Evolutionary conservation across 2,888 invertebrate genomes (phyloP), one percentile per base, ranked within the genome.

Genomic region (Diadegma fenestrale): DNA sequence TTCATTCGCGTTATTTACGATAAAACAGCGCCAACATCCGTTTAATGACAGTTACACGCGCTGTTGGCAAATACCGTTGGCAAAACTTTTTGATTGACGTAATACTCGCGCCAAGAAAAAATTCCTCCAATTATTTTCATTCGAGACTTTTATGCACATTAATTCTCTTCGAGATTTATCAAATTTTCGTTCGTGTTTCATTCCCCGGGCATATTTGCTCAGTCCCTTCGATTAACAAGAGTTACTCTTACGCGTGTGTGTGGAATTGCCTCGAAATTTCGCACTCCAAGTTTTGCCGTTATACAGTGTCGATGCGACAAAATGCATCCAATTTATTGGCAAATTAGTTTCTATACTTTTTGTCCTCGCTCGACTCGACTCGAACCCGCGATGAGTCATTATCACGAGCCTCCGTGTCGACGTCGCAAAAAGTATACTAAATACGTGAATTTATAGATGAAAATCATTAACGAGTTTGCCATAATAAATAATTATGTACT

Each of bases 1-100:
- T 85, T 82, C 79, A 80, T 76, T 85, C 76, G 80, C 72, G 80
- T 85, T 82, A 82, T 82, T 85, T 80, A 82, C 43, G 82, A 85
- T 80, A 82, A 85, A 85, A 76, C 80, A 72, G 75, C 75, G 75
- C 82, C 75, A 85, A 85, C 77, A 76, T 80, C 71, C 72, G 82
- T 85, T 85, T 85, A 85, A 85, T 80, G 85, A 85, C 79, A 71
- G 82, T 82, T 82, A 82, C 79, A 71, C 80, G 85, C 79, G 85
- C 79, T 69, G 71, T 43, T 48, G 45, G 58, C 48, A 45, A 76
- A 80, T 85, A 85, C 85, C 82, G 82, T 85, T 85, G 71, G 71
- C 64, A 79, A 26, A 14, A 69, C 66, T 80, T 80, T 76, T 82
- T 85, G 85, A 82, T 82, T 85, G 85, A 82, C 82, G 82, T 66